These are phyloP conservation scores for Allochrocebus solatus DNA, from an alignment of 2,797 vertebrate genomes.

Conservation along the genomic window DNA sequence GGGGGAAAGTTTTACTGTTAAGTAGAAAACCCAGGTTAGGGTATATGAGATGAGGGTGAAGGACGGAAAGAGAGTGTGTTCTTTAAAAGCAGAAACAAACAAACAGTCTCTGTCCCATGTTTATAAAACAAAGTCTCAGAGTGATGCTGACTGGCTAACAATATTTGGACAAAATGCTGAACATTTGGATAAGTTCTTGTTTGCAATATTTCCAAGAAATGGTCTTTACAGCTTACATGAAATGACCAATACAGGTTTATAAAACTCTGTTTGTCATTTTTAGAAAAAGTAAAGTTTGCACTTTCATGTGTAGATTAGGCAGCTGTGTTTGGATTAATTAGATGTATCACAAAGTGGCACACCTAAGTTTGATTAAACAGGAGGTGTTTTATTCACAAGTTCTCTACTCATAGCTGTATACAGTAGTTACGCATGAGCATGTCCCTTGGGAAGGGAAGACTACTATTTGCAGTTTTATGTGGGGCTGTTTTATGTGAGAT, in stretches of 20 bases:
- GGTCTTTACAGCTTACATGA: not conserved
- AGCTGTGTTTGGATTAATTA: not conserved
- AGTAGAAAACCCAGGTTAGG: not conserved
- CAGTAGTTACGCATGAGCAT: not conserved
- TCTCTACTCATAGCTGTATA: not conserved
- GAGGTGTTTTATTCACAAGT: not conserved
- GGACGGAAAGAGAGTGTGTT: not conserved
- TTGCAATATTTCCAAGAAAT: not conserved
- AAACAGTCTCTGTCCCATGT: not conserved
- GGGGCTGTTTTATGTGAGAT: not conserved
- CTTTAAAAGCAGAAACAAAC: not conserved
- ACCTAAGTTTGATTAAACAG: not conserved
- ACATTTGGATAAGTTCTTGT: not conserved
- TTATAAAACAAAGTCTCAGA: not conserved
- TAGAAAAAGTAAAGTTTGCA: not conserved
- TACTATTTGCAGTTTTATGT: not conserved
- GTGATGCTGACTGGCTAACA: not conserved
- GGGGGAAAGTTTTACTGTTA: not conserved
- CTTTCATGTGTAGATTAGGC: not conserved
- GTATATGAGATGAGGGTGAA: not conserved
- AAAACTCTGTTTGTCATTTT: not conserved
- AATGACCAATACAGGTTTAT: not conserved
- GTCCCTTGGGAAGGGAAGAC: not conserved
- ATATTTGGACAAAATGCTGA: not conserved
- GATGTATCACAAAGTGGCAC: not conserved